phyloP scores from a whole-genome alignment of 2,888 invertebrate species.

The Ischnura elegans region DNA sequence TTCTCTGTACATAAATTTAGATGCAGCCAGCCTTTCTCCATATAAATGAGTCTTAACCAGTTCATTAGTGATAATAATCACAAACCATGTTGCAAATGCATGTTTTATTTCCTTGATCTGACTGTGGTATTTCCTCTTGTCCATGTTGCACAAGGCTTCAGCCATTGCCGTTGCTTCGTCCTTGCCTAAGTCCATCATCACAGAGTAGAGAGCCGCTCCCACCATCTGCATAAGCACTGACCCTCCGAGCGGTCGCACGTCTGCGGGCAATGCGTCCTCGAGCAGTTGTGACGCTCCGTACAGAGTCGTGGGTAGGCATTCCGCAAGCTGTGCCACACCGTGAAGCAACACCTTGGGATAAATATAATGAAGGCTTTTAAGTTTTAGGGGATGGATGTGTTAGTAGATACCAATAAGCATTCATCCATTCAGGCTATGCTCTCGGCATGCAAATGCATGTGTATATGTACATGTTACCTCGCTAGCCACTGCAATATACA shows the following conservation, averaged over 20 bases:
- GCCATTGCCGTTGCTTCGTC: constrained; percentile 83
- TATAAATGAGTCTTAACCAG: too few species aligned
- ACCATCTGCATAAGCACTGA: constrained; percentile 87
- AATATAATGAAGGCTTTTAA: too few species aligned
- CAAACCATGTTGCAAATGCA: constrained; percentile 49
- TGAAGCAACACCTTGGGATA: constrained; percentile 82
- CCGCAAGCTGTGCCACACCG: constrained; percentile 85
- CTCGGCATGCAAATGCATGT: too few species aligned
- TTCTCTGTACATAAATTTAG: too few species aligned
- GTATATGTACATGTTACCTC: too few species aligned
- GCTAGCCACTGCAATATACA: too few species aligned
- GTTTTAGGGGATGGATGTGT: too few species aligned
- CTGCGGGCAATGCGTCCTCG: constrained; percentile 85
- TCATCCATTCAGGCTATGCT: too few species aligned
- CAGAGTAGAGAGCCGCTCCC: constrained; percentile 85
- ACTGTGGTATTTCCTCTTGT: constrained; percentile 88
- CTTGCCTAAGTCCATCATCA: constrained; percentile 77
- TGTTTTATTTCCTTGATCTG: constrained; percentile 79
- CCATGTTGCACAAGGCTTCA: constrained; percentile 89
- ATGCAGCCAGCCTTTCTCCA: too few species aligned
- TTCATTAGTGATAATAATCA: not conserved
- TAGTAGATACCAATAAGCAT: too few species aligned
- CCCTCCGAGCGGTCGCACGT: constrained; percentile 85
- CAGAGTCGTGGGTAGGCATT: constrained; percentile 84
- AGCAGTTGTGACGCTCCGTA: constrained; percentile 79